Base-by-base conservation (phyloP, 2,888 invertebrate species). In the Stenodema calcarata region DNA sequence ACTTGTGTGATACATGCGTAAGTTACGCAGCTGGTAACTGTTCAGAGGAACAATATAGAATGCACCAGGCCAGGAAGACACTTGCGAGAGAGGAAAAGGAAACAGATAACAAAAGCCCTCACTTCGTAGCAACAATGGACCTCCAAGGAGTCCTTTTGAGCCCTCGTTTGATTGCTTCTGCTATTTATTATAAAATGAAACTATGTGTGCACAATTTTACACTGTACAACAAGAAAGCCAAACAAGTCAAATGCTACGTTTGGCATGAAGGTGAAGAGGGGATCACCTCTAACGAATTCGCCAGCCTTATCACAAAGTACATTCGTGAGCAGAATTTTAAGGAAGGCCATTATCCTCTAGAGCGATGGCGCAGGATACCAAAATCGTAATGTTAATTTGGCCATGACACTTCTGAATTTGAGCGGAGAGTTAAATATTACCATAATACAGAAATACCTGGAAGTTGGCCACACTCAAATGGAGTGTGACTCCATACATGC, bases 171-270 rank as follows among this genome's bases (percentile, higher is more conserved):
- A 54, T 18, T 16, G 54, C 54, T 18, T 88, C 89, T 62, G 83
- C 87, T 23, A 41, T 80, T 28, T 89, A 89, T 84, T 89, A 89
- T 87, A 88, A 88, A 84, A 87, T 82, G 41, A 89, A 88, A 50
- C 84, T 89, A 18, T 86, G 88, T 82, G 47, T 89, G 23, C 88
- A 88, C 41, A 88, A 89, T 83, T 89, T 89, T 41, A 88, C 89
- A 23, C 81, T 89, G n/a, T 91, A 91, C 91, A 91, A 90, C 91
- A 91, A 90, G 91, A 91, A 91, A 91, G 91, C 90, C 91, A 91
- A 91, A 91, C 91, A 91, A 91, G 92, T 92, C 92, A 91, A 91
- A 91, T 92, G 92, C 92, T 92, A 92, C 91, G 92, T 94, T 9
- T 81, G 81, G 50, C 81, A 81, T 35, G 81, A 81, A 28, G 81